Evolutionary conservation across 1,140 invertebrate genomes (phyloP).

Genomic region (Venturia canescens): DNA sequence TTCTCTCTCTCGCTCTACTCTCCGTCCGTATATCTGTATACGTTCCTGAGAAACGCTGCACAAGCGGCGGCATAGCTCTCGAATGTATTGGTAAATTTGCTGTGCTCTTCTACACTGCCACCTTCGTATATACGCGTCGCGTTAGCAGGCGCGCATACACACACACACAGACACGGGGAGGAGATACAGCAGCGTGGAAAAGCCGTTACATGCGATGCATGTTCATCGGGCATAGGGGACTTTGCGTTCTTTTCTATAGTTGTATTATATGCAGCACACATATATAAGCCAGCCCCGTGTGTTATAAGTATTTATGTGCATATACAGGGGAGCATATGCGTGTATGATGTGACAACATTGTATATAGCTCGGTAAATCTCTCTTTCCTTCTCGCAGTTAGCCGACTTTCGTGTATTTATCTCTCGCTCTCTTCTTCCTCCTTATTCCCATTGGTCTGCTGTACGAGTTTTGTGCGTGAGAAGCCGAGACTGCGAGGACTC

Average conservation of each 20-base stretch:
- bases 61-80: neutral
- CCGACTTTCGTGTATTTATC: neutral
- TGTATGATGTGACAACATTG: conserved; percentile 19
- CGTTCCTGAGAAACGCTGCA: conserved; percentile 2
- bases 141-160: too few species aligned
- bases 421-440: conserved; percentile 34
- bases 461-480: conserved; percentile 39
- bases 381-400: neutral
- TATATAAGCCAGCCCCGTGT: neutral
- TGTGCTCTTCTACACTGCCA: conserved; percentile 6
- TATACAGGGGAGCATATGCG: neutral
- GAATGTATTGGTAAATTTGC: conserved; percentile 7
- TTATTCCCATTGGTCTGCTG: conserved; percentile 30
- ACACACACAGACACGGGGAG: neutral
- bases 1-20: neutral
- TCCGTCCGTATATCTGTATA: neutral
- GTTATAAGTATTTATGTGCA: neutral
- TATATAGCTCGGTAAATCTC: neutral
- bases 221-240: conserved; percentile 2
- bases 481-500: conserved; percentile 17
- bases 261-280: conserved; percentile 24
- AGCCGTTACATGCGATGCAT: conserved; percentile 41
- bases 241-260: conserved; percentile 33
- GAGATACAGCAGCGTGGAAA: conserved; percentile 23
- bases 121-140: neutral